Evolutionary conservation across 2,113 vertebrate genomes (phyloP).

Genomic region (Rhinopomastus cyanomelas): DNA sequence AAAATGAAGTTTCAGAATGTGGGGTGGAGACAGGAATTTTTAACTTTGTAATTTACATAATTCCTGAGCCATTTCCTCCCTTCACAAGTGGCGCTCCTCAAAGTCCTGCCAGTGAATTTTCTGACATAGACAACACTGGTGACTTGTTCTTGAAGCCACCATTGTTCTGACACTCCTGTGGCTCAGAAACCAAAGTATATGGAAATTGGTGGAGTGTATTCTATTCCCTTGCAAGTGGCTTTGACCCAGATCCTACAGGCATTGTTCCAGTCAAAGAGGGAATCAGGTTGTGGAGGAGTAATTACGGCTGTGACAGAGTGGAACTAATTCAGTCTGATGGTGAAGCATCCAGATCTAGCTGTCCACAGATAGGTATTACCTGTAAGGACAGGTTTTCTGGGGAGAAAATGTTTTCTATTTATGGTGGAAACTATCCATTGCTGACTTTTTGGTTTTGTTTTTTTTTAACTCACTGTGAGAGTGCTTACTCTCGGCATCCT

Average conservation of each 20-base stretch:
- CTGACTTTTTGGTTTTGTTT: neutral
- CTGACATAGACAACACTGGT: neutral
- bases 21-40: neutral
- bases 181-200: neutral
- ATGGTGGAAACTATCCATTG: neutral
- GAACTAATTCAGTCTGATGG: neutral
- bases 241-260: neutral
- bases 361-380: neutral
- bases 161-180: neutral
- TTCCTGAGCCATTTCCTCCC: neutral
- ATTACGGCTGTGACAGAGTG: neutral
- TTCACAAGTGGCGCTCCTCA: neutral
- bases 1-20: neutral
- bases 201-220: neutral
- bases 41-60: neutral
- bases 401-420: neutral
- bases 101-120: no score
- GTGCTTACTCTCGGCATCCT: neutral
- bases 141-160: rapidly evolving
- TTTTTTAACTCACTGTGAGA: neutral
- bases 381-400: neutral
- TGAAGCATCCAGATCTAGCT: neutral
- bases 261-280: neutral
- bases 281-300: neutral
- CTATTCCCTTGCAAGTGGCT: neutral